Conservation (phyloP, 2,888 invertebrate species). For the Chalcis sispes region DNA sequence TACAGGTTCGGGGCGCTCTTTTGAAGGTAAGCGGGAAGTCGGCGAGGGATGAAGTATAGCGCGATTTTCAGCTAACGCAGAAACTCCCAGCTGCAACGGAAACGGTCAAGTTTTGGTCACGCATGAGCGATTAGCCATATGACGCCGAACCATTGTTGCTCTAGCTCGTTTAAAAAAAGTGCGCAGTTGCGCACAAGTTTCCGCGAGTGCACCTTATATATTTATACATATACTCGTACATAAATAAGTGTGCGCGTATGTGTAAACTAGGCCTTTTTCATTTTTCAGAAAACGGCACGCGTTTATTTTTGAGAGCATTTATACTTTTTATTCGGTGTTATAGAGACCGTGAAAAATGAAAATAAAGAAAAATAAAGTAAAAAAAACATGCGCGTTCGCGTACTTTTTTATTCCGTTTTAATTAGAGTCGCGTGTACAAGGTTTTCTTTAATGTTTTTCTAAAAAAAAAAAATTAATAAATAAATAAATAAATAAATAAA, state of each 20-base stretch:
- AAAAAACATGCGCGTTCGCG: not conserved
- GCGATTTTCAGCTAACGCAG: not conserved
- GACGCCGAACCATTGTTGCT: conserved; percentile 20
- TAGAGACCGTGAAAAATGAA: too few species aligned
- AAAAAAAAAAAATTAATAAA: not conserved
- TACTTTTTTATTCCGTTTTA: conserved; percentile 48
- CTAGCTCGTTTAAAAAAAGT: not conserved
- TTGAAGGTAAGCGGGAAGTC: too few species aligned
- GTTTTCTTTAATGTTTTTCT: conserved; percentile 33
- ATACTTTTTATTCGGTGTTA: conserved; percentile 28
- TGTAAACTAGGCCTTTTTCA: conserved; percentile 8
- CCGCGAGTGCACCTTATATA: not conserved
- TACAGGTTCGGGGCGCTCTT: not conserved
- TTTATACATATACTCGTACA: not conserved
- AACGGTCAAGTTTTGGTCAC: conserved; percentile 33
- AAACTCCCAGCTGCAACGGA: conserved; percentile 13
- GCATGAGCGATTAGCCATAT: conserved; percentile 4
- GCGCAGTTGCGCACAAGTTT: not conserved
- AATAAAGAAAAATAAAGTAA: too few species aligned
- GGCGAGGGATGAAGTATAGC: not conserved
- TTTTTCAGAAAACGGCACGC: conserved; percentile 15
- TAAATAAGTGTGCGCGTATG: too few species aligned
- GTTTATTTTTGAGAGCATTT: conserved; percentile 31
- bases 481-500: not conserved
- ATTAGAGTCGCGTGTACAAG: conserved; percentile 40